Conservation (phyloP, 2,797 vertebrate species). For the Pogoniulus pusillus region DNA sequence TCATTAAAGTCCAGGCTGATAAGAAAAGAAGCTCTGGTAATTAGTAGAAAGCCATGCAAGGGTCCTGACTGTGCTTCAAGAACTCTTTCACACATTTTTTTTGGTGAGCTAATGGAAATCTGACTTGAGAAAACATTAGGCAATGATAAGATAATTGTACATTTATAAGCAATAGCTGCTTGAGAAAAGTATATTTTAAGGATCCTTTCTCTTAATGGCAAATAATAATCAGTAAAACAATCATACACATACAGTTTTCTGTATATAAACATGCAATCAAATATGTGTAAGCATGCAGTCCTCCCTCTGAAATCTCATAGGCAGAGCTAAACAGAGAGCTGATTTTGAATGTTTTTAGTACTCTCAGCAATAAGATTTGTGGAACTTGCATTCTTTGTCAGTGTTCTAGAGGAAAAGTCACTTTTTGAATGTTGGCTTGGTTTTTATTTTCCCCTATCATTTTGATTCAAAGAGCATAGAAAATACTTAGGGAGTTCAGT, state of each 20-base stretch:
- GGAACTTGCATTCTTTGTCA: neutral
- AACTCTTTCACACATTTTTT: neutral
- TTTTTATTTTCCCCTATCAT: neutral
- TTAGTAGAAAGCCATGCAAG: slow-evolving; percentile 46
- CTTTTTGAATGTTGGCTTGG: neutral
- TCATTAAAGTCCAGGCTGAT: slow-evolving; percentile 51
- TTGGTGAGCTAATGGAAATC: slow-evolving; percentile 23
- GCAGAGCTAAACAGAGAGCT: neutral
- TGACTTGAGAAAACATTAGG: slow-evolving; percentile 22
- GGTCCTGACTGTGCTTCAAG: neutral
- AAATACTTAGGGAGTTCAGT: neutral
- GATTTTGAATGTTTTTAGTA: neutral
- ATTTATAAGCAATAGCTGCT: slow-evolving; percentile 52
- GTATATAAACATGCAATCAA: neutral
- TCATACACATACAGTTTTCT: slow-evolving; percentile 1
- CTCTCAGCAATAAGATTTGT: neutral
- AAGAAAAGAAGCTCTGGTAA: slow-evolving; percentile 52
- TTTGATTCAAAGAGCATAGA: neutral
- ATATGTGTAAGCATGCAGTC: neutral
- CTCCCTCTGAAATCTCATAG: neutral
- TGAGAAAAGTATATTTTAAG: slow-evolving; percentile 44
- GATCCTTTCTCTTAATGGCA: neutral
- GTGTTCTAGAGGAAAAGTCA: neutral
- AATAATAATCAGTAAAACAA: slow-evolving; percentile 47
- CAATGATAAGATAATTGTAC: slow-evolving; percentile 33